Evolutionary conservation across 2,888 invertebrate species (phyloP).

Genomic region (Agonopterix heracliana): DNA sequence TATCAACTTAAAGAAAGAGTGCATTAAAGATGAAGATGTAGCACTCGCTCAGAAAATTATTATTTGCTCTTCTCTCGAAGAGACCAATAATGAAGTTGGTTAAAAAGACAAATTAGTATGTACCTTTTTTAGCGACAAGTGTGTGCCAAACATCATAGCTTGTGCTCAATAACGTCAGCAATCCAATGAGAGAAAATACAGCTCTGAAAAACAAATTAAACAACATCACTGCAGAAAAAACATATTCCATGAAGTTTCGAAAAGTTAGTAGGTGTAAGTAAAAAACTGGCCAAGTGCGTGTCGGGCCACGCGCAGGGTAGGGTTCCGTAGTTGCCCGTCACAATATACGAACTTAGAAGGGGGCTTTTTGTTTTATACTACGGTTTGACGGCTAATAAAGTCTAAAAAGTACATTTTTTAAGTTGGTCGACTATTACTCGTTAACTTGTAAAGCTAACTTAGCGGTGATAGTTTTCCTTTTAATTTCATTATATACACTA

Average conservation of each 20-base stretch:
- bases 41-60: background rate
- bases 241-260: background rate
- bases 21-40: background rate
- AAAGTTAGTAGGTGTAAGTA: background rate
- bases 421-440: too few relatives aligned
- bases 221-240: background rate
- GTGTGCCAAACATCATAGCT: constrained; percentile 25
- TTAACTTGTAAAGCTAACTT: too few relatives aligned
- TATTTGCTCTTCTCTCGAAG: background rate
- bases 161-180: constrained; percentile 25
- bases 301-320: too few relatives aligned
- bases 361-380: too few relatives aligned
- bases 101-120: background rate
- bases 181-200: constrained; percentile 23
- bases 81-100: background rate
- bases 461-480: too few relatives aligned
- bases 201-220: constrained; percentile 18
- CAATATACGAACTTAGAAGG: too few relatives aligned
- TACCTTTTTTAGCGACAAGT: constrained; percentile 23
- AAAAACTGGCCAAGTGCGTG: background rate
- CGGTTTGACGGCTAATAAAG: too few relatives aligned
- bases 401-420: too few relatives aligned
- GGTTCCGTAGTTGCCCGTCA: too few relatives aligned
- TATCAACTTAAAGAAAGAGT: background rate
- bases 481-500: too few relatives aligned